Base-by-base conservation (phyloP, 2,888 invertebrate species). In the Nasonia oneida region DNA sequence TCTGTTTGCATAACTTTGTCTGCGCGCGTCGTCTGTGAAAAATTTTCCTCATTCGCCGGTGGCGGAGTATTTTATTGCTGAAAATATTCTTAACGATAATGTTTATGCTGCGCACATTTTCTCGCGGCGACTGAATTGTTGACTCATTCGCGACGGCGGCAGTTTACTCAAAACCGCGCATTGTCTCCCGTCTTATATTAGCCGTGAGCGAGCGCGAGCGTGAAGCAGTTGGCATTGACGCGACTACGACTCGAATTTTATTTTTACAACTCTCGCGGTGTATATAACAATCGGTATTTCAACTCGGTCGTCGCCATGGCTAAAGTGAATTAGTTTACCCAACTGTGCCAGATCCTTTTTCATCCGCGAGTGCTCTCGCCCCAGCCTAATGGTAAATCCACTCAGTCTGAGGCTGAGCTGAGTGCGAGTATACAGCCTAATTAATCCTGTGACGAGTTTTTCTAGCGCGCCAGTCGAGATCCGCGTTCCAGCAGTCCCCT, bases 51-150 rank as follows among this genome's bases (percentile, higher is more conserved):
- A 3, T 29, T 67, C 8, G 2, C 3, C n/a, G 0, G 18, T 15
- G 15, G 29, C 29, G 3, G 12, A 0, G 3, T 64, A 33, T 29
- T 67, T 33, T 67, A 67, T 67, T 67, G 29, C 67, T 67, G 15
- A 67, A 67, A 67, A 67, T 67, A 67, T 61, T 61, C n/a, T 61
- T n/a, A n/a, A 29, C 29, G 33, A 33, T 67, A 33, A 67, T 67
- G 67, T 67, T 29, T 67, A 67, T 29, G n/a, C n/a, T 67, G 15
- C 0, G 3, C 12, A 67, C 37, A 37, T 37, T 37, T 67, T 29
- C 29, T 67, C 8, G 12, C 3, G 4, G 4, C 29, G 23, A 10
- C 10, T 15, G 6, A 4, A 53, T 29, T 1, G 10, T 67, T 67
- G 64, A 67, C 64, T 67, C 29, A 67, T 67, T 33, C 64, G 12